These are phyloP conservation scores for Heliothis subflexa DNA, from an alignment of 1,140 invertebrate species.

Conservation along the genomic window DNA sequence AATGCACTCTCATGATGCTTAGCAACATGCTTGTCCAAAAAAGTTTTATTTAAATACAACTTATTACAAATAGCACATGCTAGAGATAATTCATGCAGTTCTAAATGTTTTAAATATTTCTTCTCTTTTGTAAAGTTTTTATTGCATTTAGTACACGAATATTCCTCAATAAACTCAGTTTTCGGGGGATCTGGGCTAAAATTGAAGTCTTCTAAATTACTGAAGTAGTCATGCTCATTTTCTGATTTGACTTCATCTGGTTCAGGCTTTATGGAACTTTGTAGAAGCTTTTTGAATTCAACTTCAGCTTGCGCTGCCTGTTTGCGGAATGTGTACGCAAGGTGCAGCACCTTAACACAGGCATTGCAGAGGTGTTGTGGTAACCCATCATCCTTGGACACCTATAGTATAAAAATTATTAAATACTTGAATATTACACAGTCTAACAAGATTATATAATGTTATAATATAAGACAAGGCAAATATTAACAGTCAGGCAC, in stretches of 20 bases:
- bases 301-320: constrained; percentile 69
- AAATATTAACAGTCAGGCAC: too few species aligned
- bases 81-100: constrained; percentile 56
- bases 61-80: constrained; percentile 67
- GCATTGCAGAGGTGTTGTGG: constrained; percentile 79
- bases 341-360: constrained; percentile 72
- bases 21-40: constrained; percentile 66
- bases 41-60: constrained; percentile 64
- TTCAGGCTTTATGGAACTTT: constrained; percentile 64
- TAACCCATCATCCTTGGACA: constrained; percentile 75
- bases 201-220: constrained; percentile 56
- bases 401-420: constrained; percentile 62
- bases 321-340: constrained; percentile 71
- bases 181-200: constrained; percentile 42
- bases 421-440: not conserved
- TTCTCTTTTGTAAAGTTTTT: constrained; percentile 63
- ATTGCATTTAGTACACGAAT: constrained; percentile 58
- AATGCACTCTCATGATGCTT: constrained; percentile 64
- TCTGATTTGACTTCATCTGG: constrained; percentile 55
- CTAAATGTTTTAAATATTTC: constrained; percentile 65
- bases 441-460: constrained; percentile 22
- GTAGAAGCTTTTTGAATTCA: constrained; percentile 67
- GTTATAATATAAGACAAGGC: not conserved
- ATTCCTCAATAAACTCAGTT: constrained; percentile 34
- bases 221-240: constrained; percentile 56